Evolutionary conservation across 1,140 invertebrate species (phyloP).

Genomic region (Nymphalis io): DNA sequence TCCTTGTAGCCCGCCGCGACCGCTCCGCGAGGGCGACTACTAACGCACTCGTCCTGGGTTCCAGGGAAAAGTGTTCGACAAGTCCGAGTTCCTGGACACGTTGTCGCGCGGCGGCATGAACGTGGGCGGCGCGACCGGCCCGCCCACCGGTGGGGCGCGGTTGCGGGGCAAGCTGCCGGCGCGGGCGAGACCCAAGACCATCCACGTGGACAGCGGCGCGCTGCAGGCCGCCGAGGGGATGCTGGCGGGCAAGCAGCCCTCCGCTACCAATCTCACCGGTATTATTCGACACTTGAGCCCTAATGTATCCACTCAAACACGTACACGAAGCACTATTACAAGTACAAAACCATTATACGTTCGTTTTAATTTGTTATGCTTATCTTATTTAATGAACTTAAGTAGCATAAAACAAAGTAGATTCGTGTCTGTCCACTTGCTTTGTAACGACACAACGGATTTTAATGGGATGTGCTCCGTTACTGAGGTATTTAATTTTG

Average conservation of each 20-base stretch:
- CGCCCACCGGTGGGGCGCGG: slow-evolving; percentile 50
- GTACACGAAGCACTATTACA: neutral
- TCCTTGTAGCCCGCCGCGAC: too few relatives aligned
- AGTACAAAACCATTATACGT: too few relatives aligned
- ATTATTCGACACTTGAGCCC: neutral
- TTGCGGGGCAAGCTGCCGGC: slow-evolving; percentile 48
- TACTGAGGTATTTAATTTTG: too few relatives aligned
- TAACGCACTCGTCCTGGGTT: neutral
- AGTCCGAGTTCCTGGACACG: slow-evolving; percentile 84
- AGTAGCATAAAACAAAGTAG: too few relatives aligned
- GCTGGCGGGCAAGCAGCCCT: slow-evolving; percentile 89
- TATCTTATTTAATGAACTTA: too few relatives aligned
- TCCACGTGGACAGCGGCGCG: slow-evolving; percentile 91
- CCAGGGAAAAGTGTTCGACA: slow-evolving; percentile 88
- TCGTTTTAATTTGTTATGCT: too few relatives aligned
- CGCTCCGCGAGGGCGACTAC: slow-evolving; percentile 14
- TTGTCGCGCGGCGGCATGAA: slow-evolving; percentile 70
- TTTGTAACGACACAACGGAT: too few relatives aligned
- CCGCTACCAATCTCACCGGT: slow-evolving; percentile 91
- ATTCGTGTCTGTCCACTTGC: too few relatives aligned
- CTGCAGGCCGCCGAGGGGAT: slow-evolving; percentile 87
- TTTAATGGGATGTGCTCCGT: too few relatives aligned
- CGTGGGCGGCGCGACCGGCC: slow-evolving; percentile 32
- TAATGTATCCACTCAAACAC: neutral
- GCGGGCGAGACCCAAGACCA: slow-evolving; percentile 91